These are phyloP conservation scores for Hestina assimilis DNA, from an alignment of 1,140 invertebrate species.

Conservation along the genomic window DNA sequence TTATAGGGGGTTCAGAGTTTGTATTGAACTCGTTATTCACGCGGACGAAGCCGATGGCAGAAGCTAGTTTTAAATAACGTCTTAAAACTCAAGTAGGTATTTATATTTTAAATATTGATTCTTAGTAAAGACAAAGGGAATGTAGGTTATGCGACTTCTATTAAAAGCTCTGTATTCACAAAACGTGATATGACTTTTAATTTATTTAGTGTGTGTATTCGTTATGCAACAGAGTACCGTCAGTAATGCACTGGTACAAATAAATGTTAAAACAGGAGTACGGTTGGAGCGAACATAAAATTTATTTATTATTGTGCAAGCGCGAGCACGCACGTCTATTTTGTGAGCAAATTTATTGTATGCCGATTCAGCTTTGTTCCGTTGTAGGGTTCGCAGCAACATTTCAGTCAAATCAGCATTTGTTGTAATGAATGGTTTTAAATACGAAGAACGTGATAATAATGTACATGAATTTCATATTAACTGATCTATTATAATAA, in stretches of 20 bases:
- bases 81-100: too few relatives aligned
- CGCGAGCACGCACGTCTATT: slow-evolving; percentile 63
- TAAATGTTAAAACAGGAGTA: slow-evolving; percentile 53
- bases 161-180: neutral
- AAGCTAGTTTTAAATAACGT: too few relatives aligned
- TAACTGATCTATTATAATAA: neutral
- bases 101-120: too few relatives aligned
- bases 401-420: slow-evolving; percentile 31
- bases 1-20: too few relatives aligned
- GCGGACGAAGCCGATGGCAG: too few relatives aligned
- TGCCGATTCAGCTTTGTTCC: slow-evolving; percentile 59
- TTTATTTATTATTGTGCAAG: slow-evolving; percentile 65
- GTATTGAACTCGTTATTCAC: too few relatives aligned
- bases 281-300: slow-evolving; percentile 52
- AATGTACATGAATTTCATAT: neutral
- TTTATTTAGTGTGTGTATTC: slow-evolving; percentile 14
- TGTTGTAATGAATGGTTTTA: slow-evolving; percentile 26
- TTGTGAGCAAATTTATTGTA: slow-evolving; percentile 62
- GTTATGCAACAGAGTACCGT: slow-evolving; percentile 22
- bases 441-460: neutral
- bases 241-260: slow-evolving; percentile 35
- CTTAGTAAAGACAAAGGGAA: too few relatives aligned
- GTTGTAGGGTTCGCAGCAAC: slow-evolving; percentile 41
- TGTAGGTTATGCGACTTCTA: neutral
- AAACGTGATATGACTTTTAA: slow-evolving; percentile 17